These are phyloP conservation scores for Aporophyla lueneburgensis DNA, from an alignment of 2,888 invertebrate species.

Conservation along the genomic window DNA sequence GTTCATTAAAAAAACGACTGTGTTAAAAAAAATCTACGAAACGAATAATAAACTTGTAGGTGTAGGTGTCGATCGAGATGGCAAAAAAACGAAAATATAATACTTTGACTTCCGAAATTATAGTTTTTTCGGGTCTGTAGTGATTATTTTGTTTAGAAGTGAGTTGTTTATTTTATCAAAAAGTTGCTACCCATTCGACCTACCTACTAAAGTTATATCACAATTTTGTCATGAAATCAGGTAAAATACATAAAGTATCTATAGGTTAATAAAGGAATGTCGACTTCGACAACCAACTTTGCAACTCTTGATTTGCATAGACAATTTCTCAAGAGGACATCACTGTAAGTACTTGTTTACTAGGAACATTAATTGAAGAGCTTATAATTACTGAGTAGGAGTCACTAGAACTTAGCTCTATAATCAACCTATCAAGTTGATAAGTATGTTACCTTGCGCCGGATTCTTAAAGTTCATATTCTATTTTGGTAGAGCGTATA, in stretches of 20 bases:
- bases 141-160: no score
- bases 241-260: background rate
- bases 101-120: no score
- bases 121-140: no score
- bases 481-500: background rate
- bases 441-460: background rate
- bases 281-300: constrained; percentile 24
- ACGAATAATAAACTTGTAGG: no score
- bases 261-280: constrained; percentile 15
- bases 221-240: background rate
- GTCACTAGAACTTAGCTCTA: constrained; percentile 7
- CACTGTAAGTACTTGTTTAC: background rate
- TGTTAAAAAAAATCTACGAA: no score
- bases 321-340: constrained; percentile 30
- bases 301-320: constrained; percentile 46
- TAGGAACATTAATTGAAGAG: constrained; percentile 17
- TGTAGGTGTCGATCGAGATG: no score
- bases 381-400: constrained; percentile 31
- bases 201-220: background rate
- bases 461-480: background rate
- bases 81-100: no score
- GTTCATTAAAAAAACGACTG: no score
- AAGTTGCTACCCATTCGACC: no score
- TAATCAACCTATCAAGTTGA: constrained; percentile 6
- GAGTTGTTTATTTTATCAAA: background rate